These are phyloP conservation scores for Dicyrtoma fusca DNA, from an alignment of 2,888 invertebrate species.

Conservation along the genomic window DNA sequence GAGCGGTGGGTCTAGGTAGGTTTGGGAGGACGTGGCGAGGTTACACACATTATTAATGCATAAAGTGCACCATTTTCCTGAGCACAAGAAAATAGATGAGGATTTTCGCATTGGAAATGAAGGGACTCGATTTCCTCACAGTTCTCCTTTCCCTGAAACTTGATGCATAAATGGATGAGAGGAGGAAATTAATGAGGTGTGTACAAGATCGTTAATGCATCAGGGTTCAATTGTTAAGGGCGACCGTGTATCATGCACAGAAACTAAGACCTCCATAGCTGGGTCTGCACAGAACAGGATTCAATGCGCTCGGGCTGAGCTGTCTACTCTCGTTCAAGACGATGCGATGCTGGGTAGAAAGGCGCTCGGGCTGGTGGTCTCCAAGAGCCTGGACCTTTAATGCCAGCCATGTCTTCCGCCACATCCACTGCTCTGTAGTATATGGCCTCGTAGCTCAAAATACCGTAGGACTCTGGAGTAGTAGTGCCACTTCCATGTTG, in stretches of 20 bases:
- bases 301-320: conserved; percentile 8
- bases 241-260: conserved; percentile 23
- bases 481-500: no score
- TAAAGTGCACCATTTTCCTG: no score
- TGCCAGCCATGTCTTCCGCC: neutral
- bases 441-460: neutral
- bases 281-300: neutral
- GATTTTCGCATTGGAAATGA: conserved; percentile 14
- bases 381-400: neutral
- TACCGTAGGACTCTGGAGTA: neutral
- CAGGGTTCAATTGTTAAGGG: conserved; percentile 38
- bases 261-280: neutral
- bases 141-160: neutral
- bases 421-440: neutral
- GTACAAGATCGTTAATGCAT: conserved; percentile 50
- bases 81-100: neutral
- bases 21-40: neutral
- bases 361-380: neutral
- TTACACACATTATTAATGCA: no score
- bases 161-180: conserved; percentile 26
- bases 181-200: conserved; percentile 54
- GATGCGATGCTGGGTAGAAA: neutral
- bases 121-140: neutral
- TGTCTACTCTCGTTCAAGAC: neutral
- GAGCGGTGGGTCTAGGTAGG: neutral